Conservation (phyloP, 2,113 vertebrate species). For the Amia ocellicauda region DNA sequence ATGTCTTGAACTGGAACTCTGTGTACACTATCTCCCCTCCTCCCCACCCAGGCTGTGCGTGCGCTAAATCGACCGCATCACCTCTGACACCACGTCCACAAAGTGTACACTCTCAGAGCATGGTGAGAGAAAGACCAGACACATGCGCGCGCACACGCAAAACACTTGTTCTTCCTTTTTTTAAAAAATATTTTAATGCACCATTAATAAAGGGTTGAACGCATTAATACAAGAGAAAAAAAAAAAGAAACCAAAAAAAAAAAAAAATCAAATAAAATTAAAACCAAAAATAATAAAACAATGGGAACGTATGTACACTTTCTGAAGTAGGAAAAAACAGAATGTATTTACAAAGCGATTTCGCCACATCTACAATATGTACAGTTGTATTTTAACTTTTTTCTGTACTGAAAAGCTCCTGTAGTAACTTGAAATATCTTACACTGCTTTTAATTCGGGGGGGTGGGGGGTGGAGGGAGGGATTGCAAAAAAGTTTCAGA, state of each 20-base stretch:
- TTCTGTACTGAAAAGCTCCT: conserved; percentile 56
- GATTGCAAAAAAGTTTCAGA: too few species aligned
- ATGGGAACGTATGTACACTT: conserved; percentile 73
- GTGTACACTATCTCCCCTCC: too few species aligned
- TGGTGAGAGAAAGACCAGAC: too few species aligned
- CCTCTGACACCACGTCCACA: too few species aligned
- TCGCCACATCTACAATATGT: conserved; percentile 76
- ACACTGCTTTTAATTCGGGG: conserved; percentile 43
- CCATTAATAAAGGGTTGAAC: conserved; percentile 81
- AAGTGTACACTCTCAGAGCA: too few species aligned
- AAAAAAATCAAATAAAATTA: conserved; percentile 82
- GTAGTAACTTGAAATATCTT: conserved; percentile 51
- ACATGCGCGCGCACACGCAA: too few species aligned
- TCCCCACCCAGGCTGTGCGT: too few species aligned
- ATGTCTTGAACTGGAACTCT: too few species aligned
- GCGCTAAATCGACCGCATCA: too few species aligned
- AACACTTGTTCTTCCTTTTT: conserved; percentile 43
- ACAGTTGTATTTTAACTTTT: conserved; percentile 51
- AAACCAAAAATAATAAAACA: conserved; percentile 65
- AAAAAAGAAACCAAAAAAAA: neutral
- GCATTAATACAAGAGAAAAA: conserved; percentile 80
- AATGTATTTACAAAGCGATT: conserved; percentile 68
- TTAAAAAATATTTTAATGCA: conserved; percentile 84
- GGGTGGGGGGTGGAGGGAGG: too few species aligned
- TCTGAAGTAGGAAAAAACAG: conserved; percentile 64